A percentile compares a stretch with the other conserved stretches of the same genome.
Conservation (phyloP, 2,797 vertebrate genomes). For the Cyclopterus lumpus region DNA sequence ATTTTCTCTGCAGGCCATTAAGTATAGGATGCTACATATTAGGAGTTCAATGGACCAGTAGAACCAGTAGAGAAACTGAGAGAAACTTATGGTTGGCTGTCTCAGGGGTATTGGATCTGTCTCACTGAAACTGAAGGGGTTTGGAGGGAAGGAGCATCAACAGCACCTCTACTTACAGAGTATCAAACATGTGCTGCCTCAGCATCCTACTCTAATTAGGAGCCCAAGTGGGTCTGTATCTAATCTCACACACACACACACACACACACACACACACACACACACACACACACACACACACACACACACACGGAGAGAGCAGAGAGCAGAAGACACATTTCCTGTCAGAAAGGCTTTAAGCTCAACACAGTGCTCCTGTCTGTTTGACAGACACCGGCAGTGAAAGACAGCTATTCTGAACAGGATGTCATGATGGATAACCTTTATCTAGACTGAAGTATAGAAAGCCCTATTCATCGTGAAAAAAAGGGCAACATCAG, state of each 20-base stretch:
- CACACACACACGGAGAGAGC: not conserved
- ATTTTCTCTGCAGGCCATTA: constrained; percentile 18
- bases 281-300: constrained; percentile 9
- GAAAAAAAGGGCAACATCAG: constrained; percentile 25
- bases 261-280: not conserved
- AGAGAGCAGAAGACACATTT: constrained; percentile 20
- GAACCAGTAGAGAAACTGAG: constrained; percentile 14
- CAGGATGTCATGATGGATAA: constrained; percentile 46
- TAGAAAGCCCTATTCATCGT: not conserved
- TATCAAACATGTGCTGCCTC: constrained; percentile 39
- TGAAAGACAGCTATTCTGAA: constrained; percentile 53
- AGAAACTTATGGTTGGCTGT: constrained; percentile 15
- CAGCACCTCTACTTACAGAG: constrained; percentile 17
- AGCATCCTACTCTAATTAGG: constrained; percentile 41
- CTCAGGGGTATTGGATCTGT: constrained; percentile 6
- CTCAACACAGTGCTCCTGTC: constrained; percentile 21
- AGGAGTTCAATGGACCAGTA: constrained; percentile 36
- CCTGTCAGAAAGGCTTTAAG: constrained; percentile 45
- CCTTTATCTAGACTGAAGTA: constrained; percentile 32
- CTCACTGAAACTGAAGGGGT: not conserved
- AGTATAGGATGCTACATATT: constrained; percentile 15
- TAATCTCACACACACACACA: not conserved
- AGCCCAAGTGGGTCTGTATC: constrained; percentile 30
- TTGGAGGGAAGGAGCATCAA: not conserved
- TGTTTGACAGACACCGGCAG: constrained; percentile 56